A percentile compares a stretch with the other conserved stretches of the same genome.
phyloP scores from a whole-genome alignment of 2,113 vertebrate genomes.

The Chlamydotis undulata region DNA sequence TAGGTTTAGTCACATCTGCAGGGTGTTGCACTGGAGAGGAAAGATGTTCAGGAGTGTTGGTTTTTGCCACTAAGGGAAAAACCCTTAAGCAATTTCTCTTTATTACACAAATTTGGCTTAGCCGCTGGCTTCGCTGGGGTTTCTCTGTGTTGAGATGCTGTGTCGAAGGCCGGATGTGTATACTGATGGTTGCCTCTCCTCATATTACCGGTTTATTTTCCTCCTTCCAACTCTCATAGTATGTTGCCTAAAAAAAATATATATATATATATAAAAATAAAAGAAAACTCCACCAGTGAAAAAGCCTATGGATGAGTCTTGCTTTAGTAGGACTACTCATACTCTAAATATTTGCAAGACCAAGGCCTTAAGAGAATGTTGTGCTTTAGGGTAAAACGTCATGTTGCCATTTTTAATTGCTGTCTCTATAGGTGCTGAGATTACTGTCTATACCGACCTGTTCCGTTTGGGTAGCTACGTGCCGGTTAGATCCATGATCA shows the following conservation, averaged over 20 bases:
- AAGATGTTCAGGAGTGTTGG: background rate
- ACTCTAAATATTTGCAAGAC: background rate
- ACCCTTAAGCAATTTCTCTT: background rate
- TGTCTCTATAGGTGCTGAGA: background rate
- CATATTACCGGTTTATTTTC: background rate
- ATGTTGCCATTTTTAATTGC: background rate
- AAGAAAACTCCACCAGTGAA: slow-evolving; percentile 36
- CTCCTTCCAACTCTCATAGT: slow-evolving; percentile 21
- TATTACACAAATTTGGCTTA: background rate
- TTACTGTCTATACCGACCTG: background rate
- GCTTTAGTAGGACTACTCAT: background rate
- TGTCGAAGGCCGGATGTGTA: fast-evolving
- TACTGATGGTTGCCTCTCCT: background rate
- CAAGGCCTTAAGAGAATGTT: background rate
- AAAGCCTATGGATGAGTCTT: background rate
- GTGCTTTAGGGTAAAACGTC: background rate
- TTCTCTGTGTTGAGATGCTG: background rate
- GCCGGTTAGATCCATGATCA: background rate
- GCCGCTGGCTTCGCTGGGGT: background rate
- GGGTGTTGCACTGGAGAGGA: slow-evolving; percentile 21
- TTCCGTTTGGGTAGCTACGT: background rate
- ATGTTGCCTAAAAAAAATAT: slow-evolving; percentile 30
- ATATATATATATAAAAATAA: slow-evolving; percentile 58
- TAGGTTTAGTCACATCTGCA: slow-evolving; percentile 12
- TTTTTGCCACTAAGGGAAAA: background rate